Base-by-base conservation (phyloP, 1,140 invertebrate genomes). In the Rhagoletis pomonella region DNA sequence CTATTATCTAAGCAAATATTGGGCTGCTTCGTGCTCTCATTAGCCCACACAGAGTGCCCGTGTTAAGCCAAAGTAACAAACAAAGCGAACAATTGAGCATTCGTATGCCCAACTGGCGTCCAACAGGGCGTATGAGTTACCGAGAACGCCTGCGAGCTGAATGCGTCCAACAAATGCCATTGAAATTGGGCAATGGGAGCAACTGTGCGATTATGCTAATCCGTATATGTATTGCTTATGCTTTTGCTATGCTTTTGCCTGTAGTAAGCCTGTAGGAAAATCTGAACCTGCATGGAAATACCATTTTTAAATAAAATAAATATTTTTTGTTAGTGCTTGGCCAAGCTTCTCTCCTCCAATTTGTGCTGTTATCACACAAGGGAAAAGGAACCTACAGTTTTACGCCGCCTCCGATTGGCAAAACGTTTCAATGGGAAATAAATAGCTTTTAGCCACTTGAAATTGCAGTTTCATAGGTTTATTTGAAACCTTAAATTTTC, bases 81-180 rank as follows among this genome's bases (percentile, higher is more conserved):
- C 62, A 64, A 64, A 64, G 60, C 60, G 17, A 3, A 55, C 50
- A 55, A 55, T 55, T 10, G 50, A 55, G 10, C 60, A 62, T 14
- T 62, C 60, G 12, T 14, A 62, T 4, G 17, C 9, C n/a, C 64
- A 67, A 29, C 10, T n/a, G 44, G 2, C 73, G 44, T 4, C 2
- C 42, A 19, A n/a, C 73, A 4, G 17, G 50, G 73, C 73, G 73
- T 81, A 81, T 81, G 73, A 81, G 73, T 81, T 44, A 81, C 73
- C 47, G 47, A 29, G 17, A 19, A 81, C 55, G 73, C 73, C 73
- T 81, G 73, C 73, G 73, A 81, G 73, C 47, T 58, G 73, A 81
- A 81, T 81, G 73, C n/a, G n/a, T 81, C 19, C n/a, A 81, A 81
- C 73, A 81, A 81, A 81, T 19, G 17, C 73, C 17, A 14, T 81